Base-by-base conservation (phyloP, 2,797 vertebrate species). In the Columba guinea region DNA sequence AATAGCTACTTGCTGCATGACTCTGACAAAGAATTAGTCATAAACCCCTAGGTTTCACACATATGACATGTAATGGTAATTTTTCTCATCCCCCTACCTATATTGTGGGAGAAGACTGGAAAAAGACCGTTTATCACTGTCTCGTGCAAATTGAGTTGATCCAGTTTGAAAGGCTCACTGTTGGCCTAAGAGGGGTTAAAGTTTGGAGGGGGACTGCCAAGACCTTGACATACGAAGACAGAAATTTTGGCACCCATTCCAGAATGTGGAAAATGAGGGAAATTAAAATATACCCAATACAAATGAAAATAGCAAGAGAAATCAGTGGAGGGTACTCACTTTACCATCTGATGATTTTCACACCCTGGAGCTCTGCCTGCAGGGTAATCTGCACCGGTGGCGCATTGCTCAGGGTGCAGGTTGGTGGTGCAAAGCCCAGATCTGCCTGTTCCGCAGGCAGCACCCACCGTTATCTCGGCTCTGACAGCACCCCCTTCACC, bases 51-150 rank as follows among this genome's bases (percentile, higher is more conserved):
- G 23, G 11, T 51, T 83, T 74, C 48, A 48, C 12, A 28, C 4
- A 1, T 13, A 7, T 5, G 49, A 20, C 0, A 0, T 35, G 10
- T n/a, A n/a, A 37, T 13, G 24, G 24, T 27, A 28, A 17, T n/a
- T 84, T 39, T 7, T 46, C 44, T 87, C 37, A 28, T 46, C 19
- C 4, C 22, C 7, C 4, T 41, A 5, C 32, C 30, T 34, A 18
- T 21, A 8, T 32, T n/a, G 26, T 49, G 35, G 17, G 44, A 80
- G 34, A 46, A 46, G 44, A 12, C 34, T 58, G 46, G 24, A 69
- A 59, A 20, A 81, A 76, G 5, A 16, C 7, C 22, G 3, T 11
- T 78, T 3, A 2, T 24, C 32, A 39, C 24, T 49, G 34, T 60
- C 48, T 64, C 34, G 1, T 27, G 35, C 22, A 32, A n/a, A 56